Percentiles rank a stretch among this genome's conserved stretches.
phyloP scores from a whole-genome alignment of 2,113 vertebrate genomes.

The Microtus oregoni region DNA sequence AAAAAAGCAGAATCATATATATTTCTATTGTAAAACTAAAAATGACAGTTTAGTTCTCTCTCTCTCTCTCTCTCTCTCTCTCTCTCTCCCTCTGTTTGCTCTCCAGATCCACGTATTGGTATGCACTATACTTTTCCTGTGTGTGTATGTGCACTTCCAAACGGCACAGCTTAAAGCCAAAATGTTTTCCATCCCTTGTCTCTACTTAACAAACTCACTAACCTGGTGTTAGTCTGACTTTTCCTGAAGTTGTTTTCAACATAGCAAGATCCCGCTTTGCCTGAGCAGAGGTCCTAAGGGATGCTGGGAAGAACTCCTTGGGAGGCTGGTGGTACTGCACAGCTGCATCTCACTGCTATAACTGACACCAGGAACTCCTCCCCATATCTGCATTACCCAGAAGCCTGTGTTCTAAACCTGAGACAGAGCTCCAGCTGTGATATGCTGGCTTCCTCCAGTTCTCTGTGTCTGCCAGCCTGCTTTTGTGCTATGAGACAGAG shows the following conservation, averaged over 20 bases:
- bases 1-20: not conserved
- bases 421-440: not conserved
- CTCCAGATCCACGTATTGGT: not conserved
- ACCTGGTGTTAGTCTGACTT: not conserved
- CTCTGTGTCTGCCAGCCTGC: not conserved
- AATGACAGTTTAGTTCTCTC: not conserved
- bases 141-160: not conserved
- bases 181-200: not conserved
- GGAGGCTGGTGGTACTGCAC: not conserved
- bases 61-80: not conserved
- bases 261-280: not conserved
- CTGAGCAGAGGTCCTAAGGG: not conserved
- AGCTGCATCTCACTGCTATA: not conserved
- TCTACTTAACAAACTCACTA: not conserved
- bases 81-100: not conserved
- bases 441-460: conserved; percentile 9
- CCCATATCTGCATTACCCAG: not conserved
- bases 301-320: not conserved
- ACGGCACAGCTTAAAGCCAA: not conserved
- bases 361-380: not conserved
- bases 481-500: not conserved
- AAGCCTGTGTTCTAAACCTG: not conserved
- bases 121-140: not conserved
- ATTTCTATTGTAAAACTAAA: not conserved
- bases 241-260: not conserved